These are phyloP conservation scores for Gymnocypris eckloni DNA, from an alignment of 2,797 vertebrate species.

Conservation along the genomic window DNA sequence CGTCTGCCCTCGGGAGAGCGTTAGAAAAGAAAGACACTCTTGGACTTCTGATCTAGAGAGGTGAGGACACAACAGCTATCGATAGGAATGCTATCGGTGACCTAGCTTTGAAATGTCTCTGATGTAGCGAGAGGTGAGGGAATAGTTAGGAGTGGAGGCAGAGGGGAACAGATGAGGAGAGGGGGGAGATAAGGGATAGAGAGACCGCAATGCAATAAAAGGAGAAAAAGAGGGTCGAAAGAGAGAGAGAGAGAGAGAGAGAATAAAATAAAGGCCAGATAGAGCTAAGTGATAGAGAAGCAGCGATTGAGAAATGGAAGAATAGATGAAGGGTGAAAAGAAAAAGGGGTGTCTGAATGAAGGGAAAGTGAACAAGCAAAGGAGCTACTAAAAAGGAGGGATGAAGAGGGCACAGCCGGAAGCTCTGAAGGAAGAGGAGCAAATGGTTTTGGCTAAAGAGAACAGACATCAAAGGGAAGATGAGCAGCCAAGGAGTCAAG, in stretches of 20 bases:
- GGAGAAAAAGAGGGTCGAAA: slow-evolving; percentile 54
- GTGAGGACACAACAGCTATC: slow-evolving; percentile 46
- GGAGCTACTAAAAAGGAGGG: slow-evolving; percentile 45
- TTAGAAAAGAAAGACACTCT: slow-evolving; percentile 15
- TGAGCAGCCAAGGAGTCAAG: slow-evolving; percentile 58
- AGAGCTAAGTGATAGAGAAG: slow-evolving; percentile 61
- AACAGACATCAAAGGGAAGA: slow-evolving; percentile 60
- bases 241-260: slow-evolving; percentile 27
- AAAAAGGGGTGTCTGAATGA: slow-evolving; percentile 44
- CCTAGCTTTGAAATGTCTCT: slow-evolving; percentile 52
- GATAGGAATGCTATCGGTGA: slow-evolving; percentile 53
- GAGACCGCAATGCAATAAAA: slow-evolving; percentile 49
- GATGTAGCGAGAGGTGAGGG: slow-evolving; percentile 32
- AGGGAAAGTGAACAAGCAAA: slow-evolving; percentile 41
- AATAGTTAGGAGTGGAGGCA: slow-evolving; percentile 34
- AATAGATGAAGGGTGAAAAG: slow-evolving; percentile 57
- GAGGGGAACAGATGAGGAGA: slow-evolving; percentile 35
- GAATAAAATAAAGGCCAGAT: slow-evolving; percentile 66
- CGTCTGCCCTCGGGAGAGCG: slow-evolving; percentile 22
- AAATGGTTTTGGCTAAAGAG: slow-evolving; percentile 63
- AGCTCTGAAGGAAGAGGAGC: slow-evolving; percentile 50
- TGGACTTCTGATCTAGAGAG: slow-evolving; percentile 40
- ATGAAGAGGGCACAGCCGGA: slow-evolving; percentile 41
- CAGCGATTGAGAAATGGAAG: slow-evolving; percentile 55
- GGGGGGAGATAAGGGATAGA: slow-evolving; percentile 20